phyloP scores from a whole-genome alignment of 1,140 invertebrate species.

The Propsilocerus akamusi region DNA sequence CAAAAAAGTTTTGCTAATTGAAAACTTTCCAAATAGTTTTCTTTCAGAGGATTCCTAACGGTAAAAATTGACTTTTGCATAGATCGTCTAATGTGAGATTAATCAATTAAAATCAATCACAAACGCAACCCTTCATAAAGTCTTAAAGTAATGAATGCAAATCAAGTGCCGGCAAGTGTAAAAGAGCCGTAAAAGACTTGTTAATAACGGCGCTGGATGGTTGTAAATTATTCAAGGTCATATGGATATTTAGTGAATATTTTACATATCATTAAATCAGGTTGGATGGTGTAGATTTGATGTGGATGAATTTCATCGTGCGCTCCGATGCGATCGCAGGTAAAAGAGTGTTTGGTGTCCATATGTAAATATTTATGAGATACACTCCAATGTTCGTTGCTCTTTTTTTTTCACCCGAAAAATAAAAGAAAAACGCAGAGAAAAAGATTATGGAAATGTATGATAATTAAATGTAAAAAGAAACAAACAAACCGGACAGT shows the following conservation, averaged over 20 bases:
- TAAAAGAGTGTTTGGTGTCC: neutral
- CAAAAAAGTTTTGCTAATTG: no score
- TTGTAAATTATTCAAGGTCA: neutral
- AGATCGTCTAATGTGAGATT: no score
- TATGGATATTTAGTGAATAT: constrained; percentile 1
- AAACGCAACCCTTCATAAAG: no score
- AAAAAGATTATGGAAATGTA: constrained; percentile 1
- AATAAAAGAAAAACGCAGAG: no score
- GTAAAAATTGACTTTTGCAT: no score
- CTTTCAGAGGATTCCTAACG: no score
- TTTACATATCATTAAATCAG: constrained; percentile 4
- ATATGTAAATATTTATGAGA: constrained; percentile 3
- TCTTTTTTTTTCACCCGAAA: neutral
- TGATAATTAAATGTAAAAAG: constrained; percentile 4
- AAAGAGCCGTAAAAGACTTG: no score
- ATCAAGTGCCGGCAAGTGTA: no score
- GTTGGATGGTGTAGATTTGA: neutral
- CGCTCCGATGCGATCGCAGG: neutral
- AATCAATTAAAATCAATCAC: no score
- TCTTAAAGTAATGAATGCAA: no score
- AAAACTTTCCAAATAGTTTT: no score
- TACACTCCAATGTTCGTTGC: neutral
- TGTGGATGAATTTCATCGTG: neutral
- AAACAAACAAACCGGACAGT: constrained; percentile 3
- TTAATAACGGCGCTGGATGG: constrained; percentile 1